These are phyloP conservation scores for Melinopterus prodromus DNA, from an alignment of 2,888 invertebrate genomes.

Conservation along the genomic window DNA sequence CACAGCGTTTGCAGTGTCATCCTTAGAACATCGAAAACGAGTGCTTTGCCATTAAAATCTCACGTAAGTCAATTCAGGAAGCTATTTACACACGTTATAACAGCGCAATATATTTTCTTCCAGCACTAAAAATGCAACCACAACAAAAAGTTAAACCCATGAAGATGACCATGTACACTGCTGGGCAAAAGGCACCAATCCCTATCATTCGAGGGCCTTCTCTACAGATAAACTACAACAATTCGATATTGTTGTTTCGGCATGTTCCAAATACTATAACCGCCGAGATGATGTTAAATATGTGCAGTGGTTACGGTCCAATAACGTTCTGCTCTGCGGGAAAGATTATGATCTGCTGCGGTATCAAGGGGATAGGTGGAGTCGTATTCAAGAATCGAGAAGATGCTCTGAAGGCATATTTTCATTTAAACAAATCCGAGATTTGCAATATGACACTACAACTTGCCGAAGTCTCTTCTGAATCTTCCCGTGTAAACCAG, in stretches of 20 bases:
- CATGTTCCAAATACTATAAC: background rate
- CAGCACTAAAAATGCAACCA: background rate
- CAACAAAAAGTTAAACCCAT: background rate
- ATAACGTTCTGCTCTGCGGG: background rate
- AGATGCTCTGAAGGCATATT: background rate
- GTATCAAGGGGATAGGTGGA: background rate
- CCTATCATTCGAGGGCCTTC: background rate
- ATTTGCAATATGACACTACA: background rate
- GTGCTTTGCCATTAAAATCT: no score
- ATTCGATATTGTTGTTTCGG: background rate
- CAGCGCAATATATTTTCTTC: no score
- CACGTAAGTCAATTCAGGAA: no score
- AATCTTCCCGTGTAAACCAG: background rate
- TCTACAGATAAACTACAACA: background rate
- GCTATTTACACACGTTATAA: no score
- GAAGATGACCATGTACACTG: background rate
- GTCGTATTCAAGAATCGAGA: background rate
- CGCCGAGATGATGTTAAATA: background rate
- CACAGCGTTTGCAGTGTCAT: no score
- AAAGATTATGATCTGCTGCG: background rate
- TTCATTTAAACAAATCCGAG: background rate
- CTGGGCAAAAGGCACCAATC: background rate
- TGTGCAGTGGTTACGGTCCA: background rate
- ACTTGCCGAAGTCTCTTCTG: background rate
- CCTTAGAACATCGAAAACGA: no score